Evolutionary conservation across 2,888 invertebrate species (phyloP), one percentile per base, ranked within the genome.

Genomic region (Sinopyrophorus schimmeli): DNA sequence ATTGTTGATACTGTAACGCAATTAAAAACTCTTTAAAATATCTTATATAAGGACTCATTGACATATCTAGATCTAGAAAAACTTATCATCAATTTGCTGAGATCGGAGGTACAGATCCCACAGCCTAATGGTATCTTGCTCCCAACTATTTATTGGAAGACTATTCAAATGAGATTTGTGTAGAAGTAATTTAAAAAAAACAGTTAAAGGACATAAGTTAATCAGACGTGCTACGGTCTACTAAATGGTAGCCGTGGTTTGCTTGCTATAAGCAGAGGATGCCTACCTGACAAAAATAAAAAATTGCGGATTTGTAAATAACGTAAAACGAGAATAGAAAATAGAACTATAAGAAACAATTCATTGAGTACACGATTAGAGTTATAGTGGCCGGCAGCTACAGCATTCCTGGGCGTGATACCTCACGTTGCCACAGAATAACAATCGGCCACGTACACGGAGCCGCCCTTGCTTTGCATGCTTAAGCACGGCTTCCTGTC

Each of bases 1-100:
- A 87, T 82, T 56, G 91, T 83, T 41, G 92, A 87, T 57, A 92
- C 92, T 92, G 77, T 5, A 21, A 21, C 9, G 21, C 21, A 5
- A 7, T 5, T 21, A 18, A n/a, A 21, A 21, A 21, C 5, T 18
- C 18, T 9, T 21, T n/a, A 21, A 21, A 21, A 21, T 2, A 5
- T 9, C 5, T 21, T n/a, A n/a, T n/a, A n/a, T n/a, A n/a, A n/a
- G n/a, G n/a, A n/a, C n/a, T n/a, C n/a, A n/a, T n/a, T n/a, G n/a
- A n/a, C n/a, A n/a, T n/a, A n/a, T n/a, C n/a, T n/a, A n/a, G n/a
- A n/a, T n/a, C n/a, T n/a, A n/a, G n/a, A n/a, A n/a, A n/a, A n/a
- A n/a, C n/a, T n/a, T n/a, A n/a, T n/a, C n/a, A n/a, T n/a, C n/a
- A n/a, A n/a, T n/a, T n/a, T n/a, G n/a, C n/a, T n/a, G n/a, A n/a